phyloP scores from a whole-genome alignment of 1,140 invertebrate genomes.

The Micrasema longulum region DNA sequence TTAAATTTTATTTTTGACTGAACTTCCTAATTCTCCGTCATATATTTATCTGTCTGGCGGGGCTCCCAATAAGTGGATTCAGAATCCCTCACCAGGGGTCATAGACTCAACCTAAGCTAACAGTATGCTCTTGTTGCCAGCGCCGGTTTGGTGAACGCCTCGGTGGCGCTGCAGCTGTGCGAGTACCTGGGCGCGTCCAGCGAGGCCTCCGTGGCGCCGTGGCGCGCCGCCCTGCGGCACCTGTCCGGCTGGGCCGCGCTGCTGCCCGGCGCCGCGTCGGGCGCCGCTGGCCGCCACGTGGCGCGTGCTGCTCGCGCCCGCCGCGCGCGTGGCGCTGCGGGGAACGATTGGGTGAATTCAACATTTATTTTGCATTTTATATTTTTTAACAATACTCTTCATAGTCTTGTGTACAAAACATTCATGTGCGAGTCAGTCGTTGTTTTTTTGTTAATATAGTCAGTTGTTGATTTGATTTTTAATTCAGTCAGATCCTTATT shows the following conservation, averaged over 20 bases:
- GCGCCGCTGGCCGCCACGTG: conserved; percentile 38
- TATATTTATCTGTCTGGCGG: too few species aligned
- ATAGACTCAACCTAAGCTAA: too few species aligned
- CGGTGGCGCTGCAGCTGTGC: conserved; percentile 75
- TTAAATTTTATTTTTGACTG: too few species aligned
- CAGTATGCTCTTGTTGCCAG: conserved; percentile 70
- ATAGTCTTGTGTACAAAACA: too few species aligned
- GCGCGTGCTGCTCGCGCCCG: conserved; percentile 9
- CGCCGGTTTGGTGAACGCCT: conserved; percentile 77
- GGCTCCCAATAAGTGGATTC: too few species aligned
- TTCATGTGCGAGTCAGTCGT: too few species aligned
- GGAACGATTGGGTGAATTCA: neutral
- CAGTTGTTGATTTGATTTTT: too few species aligned
- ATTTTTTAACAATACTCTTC: too few species aligned
- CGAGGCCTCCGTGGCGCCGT: conserved; percentile 43
- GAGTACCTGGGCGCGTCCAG: conserved; percentile 71
- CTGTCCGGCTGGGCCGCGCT: conserved; percentile 44
- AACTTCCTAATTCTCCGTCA: too few species aligned
- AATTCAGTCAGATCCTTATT: neutral
- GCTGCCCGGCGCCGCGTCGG: conserved; percentile 50
- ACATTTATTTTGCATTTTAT: too few species aligned
- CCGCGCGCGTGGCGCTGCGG: conserved; percentile 3
- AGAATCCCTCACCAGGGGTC: too few species aligned
- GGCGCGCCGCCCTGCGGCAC: conserved; percentile 46
- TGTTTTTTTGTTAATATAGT: too few species aligned